Evolutionary conservation across 2,113 vertebrate species (phyloP), one percentile per base, ranked within the genome.

Genomic region (Peromyscus californicus): DNA sequence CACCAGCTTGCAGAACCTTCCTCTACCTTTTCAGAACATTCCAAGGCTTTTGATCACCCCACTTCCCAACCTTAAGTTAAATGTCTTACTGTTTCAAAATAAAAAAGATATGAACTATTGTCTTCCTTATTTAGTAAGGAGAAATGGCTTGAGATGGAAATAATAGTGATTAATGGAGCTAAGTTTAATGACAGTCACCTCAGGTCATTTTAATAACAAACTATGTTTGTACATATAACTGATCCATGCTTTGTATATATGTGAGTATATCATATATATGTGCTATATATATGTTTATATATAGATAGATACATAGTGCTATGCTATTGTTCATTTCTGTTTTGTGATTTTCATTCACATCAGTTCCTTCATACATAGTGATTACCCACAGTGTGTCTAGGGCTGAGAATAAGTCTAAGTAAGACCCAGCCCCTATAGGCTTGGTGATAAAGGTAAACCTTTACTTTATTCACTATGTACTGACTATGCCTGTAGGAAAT

Each of bases 61-160:
- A 1, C 7, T 36, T 74, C 36, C 29, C 42, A 94, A 74, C 39
- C 78, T 91, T 65, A 54, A 29, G 6, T 69, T 74, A 39, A 39
- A 79, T 59, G 45, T 78, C 36, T 95, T 16, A 92, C 39, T 90
- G 59, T 54, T 96, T 95, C 15, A 48, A 57, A 87, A n/a, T 19
- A 29, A 5, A 26, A 67, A 90, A 39, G 42, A 1, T 22, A 6
- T 78, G n/a, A 78, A 29, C 26, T 59, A 26, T 86, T 86, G 5
- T 75, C 12, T 48, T 94, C 31, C 31, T 80, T 67, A 36, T 63
- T 61, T 70, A 57, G 10, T 69, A 57, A 76, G 26, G 65, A 94
- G n/a, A 51, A 67, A 63, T 75, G 22, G 2, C 33, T 19, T 63
- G 45, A 45, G 17, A 36, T 76, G n/a, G n/a, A 94, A 82, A 78